Base-by-base conservation (phyloP, 2,113 vertebrate species). In the Silurus glanis region DNA sequence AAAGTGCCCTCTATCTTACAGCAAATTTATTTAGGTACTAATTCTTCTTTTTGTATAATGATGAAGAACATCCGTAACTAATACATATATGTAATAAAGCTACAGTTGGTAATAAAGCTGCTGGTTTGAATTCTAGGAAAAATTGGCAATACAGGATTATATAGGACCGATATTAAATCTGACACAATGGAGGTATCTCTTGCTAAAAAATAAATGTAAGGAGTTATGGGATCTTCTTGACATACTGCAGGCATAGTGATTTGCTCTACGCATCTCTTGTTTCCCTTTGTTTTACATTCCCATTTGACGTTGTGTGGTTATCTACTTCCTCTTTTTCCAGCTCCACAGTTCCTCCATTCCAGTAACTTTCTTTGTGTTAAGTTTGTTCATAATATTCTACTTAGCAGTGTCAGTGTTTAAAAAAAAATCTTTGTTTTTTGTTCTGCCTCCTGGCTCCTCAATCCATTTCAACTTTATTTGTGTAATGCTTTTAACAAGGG, bases 271-370 rank as follows among this genome's bases (percentile, higher is more conserved):
- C 56, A 61, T 17, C 45, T 82, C 19, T 58, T 62, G 16, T 59
- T 80, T 37, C 13, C 55, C 45, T 61, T 61, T 81, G 16, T 61
- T 80, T 80, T 59, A 72, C 8, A 80, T 37, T 49, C 21, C 9
- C 37, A 61, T 64, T 64, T 82, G 37, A 45, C 21, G 19, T 49
- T 82, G 37, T 64, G 12, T 66, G 45, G 23, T 16, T 51, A 47
- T 49, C 80, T 51, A 53, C 61, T 82, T 82, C 80, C 61, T 66
- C 80, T 14, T 64, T 82, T 66, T 9, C 45, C 37, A n/a, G 37
- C 45, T 13, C 10, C 17, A 47, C 80, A 81, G 58, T 61, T 82
- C 61, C 80, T 64, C 59, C 21, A 45, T 67, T 58, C 17, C 55
- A 37, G 25, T 59, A 16, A 79, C 55, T 80, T 45, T 45, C 5